phyloP scores from a whole-genome alignment of 2,113 vertebrate species.

The Colinus virginianus region DNA sequence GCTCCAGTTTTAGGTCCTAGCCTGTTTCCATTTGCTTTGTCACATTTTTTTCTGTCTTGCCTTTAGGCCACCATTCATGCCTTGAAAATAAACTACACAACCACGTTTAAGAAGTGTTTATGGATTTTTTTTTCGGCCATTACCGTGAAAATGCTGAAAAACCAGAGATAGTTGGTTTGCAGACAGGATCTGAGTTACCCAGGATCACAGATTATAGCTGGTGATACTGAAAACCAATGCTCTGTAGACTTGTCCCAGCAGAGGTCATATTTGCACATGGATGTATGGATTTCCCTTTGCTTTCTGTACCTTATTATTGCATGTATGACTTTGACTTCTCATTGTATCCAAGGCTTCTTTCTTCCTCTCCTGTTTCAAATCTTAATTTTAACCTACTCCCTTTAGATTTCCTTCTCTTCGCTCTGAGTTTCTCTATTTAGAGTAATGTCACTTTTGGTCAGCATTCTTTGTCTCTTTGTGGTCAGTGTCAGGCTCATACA shows the following conservation, averaged over 20 bases:
- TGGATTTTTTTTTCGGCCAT: not conserved
- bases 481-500: not conserved
- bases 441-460: not conserved
- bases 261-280: not conserved
- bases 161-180: not conserved
- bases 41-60: not conserved
- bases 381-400: not conserved
- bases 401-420: not conserved
- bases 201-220: not conserved
- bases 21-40: not conserved
- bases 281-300: not conserved
- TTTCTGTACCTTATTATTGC: not conserved
- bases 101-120: not conserved
- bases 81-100: not conserved
- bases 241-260: not conserved
- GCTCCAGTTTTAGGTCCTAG: not conserved
- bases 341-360: not conserved
- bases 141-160: not conserved
- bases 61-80: not conserved
- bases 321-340: fast-evolving
- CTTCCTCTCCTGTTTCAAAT: not conserved
- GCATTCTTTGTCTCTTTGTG: not conserved
- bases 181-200: not conserved
- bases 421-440: not conserved
- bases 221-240: not conserved